Evolutionary conservation across 37 sponge, comb jelly and placozoan genomes (phyloP).

Genomic region (Chondrosia reniformis): DNA sequence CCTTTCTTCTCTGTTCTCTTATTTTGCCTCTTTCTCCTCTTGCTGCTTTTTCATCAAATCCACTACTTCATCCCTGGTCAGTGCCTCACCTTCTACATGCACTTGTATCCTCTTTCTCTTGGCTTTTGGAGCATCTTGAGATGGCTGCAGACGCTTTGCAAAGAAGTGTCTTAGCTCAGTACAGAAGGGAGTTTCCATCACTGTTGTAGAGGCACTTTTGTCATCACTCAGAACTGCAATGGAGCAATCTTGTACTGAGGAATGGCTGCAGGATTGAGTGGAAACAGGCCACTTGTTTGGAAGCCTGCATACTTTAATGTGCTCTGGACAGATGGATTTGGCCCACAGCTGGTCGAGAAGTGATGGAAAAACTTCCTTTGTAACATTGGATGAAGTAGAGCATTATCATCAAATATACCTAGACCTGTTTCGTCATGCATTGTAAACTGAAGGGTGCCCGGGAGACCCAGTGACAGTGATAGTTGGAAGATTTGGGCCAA

Average conservation of each 20-base stretch:
- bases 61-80: constrained; percentile 18
- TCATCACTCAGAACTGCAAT: background rate
- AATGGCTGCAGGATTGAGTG: constrained; percentile 30
- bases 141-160: background rate
- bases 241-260: constrained; percentile 6
- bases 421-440: too few relatives aligned
- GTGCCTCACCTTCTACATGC: constrained; percentile 3
- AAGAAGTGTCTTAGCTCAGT: constrained; percentile 15
- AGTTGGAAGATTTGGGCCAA: too few relatives aligned
- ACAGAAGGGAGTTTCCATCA: constrained; percentile 6
- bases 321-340: background rate
- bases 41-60: background rate
- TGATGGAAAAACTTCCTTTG: constrained; percentile 41
- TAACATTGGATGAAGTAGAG: too few relatives aligned
- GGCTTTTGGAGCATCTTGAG: background rate
- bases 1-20: background rate
- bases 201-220: too few relatives aligned
- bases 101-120: constrained; percentile 11
- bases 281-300: constrained; percentile 31
- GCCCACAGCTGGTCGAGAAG: constrained; percentile 28
- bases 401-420: too few relatives aligned
- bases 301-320: constrained; percentile 31
- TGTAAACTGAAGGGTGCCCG: too few relatives aligned
- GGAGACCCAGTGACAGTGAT: too few relatives aligned
- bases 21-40: background rate